Conservation (phyloP, 2,888 invertebrate species). For the Cosmorhoe ocellata region DNA sequence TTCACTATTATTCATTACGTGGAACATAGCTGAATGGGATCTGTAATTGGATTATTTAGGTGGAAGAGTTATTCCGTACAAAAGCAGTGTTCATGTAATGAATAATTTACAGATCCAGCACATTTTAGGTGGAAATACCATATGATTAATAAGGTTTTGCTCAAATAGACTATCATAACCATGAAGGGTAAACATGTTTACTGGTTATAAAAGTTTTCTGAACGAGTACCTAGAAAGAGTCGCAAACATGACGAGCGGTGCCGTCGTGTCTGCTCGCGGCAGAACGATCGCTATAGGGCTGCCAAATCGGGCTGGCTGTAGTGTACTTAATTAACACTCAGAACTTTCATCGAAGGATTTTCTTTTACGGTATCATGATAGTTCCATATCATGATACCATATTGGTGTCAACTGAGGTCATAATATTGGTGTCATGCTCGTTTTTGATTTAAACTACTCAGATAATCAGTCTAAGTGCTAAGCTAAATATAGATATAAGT, state of each 20-base stretch:
- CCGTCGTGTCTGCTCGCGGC: constrained; percentile 44
- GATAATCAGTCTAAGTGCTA: no score
- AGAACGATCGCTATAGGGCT: constrained; percentile 36
- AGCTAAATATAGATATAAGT: no score
- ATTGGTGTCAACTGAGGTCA: no score
- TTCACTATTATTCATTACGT: neutral
- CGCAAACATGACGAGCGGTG: constrained; percentile 54
- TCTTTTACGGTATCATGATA: constrained; percentile 8
- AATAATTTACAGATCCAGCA: no score
- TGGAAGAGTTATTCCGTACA: no score
- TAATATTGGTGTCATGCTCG: no score
- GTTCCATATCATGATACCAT: neutral
- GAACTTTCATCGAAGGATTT: constrained; percentile 26
- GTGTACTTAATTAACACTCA: constrained; percentile 33
- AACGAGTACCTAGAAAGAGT: constrained; percentile 48
- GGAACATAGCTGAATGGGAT: no score
- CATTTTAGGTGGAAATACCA: constrained; percentile 3
- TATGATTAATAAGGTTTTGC: constrained; percentile 4
- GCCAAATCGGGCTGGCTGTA: constrained; percentile 34
- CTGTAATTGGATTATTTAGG: no score
- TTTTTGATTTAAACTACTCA: no score
- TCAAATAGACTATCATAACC: constrained; percentile 7
- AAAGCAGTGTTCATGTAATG: no score
- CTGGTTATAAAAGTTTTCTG: constrained; percentile 57
- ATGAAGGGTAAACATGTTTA: constrained; percentile 63